Base-by-base conservation (phyloP, 1,140 invertebrate genomes). In the Notospermus geniculatus region DNA sequence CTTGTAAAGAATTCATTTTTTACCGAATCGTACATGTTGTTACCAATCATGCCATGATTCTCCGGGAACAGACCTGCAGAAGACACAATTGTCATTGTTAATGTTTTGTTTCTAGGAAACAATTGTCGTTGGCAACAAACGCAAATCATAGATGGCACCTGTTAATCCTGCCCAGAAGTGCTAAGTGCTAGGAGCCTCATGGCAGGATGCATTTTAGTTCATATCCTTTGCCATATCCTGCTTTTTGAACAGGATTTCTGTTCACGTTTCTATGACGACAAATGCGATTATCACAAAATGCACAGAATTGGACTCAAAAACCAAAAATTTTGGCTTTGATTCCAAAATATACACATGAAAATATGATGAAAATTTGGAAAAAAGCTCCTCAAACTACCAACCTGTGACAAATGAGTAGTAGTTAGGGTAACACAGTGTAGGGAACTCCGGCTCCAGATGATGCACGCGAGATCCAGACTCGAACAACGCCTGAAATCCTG, bases 11-110 rank as follows among this genome's bases (percentile, higher is more conserved):
- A 54, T 22, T 79, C 67, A 29, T 70, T 60, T 19, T 54, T 50
- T 15, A 62, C 58, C 11, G 70, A 54, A 63, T 83, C 77, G 63
- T 80, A 82, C 75, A 84, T 82, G 60, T 73, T 79, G 59, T 84
- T 84, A 17, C 70, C 71, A n/a, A 72, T 67, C 54, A 80, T 71
- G 11, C 76, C 78, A 57, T 80, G 76, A 58, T 50, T 63, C 60
- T 77, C 69, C 5, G 63, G 55, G 59, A 77, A 68, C 7, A 78
- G 62, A 19, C 77, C 77, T 80, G 32, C 4, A 62, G 60, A 17
- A 41, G 53, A 54, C 30, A 19, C 50, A 54, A 59, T 36, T 46
- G 13, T 29, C 22, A 27, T 54, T 59, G n/a, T 39, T 29, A 32
- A 30, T 9, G 27, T 32, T 50, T 19, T 13, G 27, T 11, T 0